Conservation (phyloP, 2,113 vertebrate species). For the Triplophysa siluroides region DNA sequence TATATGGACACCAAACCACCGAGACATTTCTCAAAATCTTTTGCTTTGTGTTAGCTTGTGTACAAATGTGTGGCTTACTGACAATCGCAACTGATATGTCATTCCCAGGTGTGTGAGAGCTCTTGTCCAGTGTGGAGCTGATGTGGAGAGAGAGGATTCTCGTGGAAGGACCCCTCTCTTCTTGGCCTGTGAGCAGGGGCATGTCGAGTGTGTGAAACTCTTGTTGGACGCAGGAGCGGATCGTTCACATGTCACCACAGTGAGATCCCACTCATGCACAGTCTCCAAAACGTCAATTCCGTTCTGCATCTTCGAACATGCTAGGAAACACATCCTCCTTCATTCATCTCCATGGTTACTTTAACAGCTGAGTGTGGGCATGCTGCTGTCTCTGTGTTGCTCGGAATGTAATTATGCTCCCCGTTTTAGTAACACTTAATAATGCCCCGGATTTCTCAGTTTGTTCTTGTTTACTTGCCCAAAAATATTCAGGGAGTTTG, state of each 20-base stretch:
- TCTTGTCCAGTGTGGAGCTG: conserved; percentile 81
- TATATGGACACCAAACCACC: no score
- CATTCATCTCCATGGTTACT: conserved; percentile 61
- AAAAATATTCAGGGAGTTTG: not conserved
- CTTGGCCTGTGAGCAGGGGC: conserved; percentile 85
- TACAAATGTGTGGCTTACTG: not conserved
- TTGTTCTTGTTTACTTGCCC: conserved; percentile 1
- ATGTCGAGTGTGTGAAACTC: conserved; percentile 77
- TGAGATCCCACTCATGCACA: conserved; percentile 65
- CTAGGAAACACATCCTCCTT: conserved; percentile 8
- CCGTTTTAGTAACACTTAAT: conserved; percentile 48
- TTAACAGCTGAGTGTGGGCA: conserved; percentile 10
- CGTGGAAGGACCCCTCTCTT: conserved; percentile 85
- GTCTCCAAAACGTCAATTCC: not conserved
- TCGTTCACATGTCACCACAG: conserved; percentile 75
- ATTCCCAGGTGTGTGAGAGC: conserved; percentile 82
- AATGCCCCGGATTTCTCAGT: not conserved
- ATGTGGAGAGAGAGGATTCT: conserved; percentile 79
- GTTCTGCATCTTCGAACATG: conserved; percentile 15
- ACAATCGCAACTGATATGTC: not conserved
- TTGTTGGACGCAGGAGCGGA: conserved; percentile 83
- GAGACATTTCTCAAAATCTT: no score
- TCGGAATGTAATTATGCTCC: conserved; percentile 50
- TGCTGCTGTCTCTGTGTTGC: conserved; percentile 3
- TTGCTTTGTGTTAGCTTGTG: not conserved